Percentiles rank a stretch among this genome's conserved stretches.
These are phyloP conservation scores for Epsilonema sp. DNA, from an alignment of 2,888 invertebrate species.

Conservation along the genomic window DNA sequence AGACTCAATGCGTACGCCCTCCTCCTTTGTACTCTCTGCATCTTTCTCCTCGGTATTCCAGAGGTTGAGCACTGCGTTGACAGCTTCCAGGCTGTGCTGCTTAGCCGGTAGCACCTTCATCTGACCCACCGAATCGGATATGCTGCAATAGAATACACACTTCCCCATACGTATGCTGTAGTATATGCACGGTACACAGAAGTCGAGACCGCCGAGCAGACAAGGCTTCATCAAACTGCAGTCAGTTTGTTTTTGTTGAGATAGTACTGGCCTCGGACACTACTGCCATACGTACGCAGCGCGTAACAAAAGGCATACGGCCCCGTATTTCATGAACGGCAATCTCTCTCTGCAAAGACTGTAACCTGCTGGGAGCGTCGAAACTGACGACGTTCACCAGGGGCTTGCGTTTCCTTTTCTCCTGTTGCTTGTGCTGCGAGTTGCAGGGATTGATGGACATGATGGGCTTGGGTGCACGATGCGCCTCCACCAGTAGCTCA, in stretches of 20 bases:
- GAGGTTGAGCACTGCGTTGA: too few relatives aligned
- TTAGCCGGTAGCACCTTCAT: background rate
- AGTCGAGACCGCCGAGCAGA: too few relatives aligned
- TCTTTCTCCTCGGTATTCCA: too few relatives aligned
- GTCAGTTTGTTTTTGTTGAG: too few relatives aligned
- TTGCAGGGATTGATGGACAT: conserved; percentile 6
- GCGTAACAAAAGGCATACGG: too few relatives aligned
- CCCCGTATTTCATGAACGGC: background rate
- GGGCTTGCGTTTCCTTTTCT: background rate
- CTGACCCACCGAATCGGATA: background rate
- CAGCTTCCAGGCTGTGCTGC: background rate
- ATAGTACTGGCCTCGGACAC: too few relatives aligned
- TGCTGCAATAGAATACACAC: background rate
- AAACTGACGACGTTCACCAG: conserved; percentile 1
- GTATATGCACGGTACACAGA: too few relatives aligned
- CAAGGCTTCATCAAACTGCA: too few relatives aligned
- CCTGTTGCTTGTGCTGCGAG: background rate
- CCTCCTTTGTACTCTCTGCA: too few relatives aligned
- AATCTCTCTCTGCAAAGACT: too few relatives aligned
- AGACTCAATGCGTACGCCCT: too few relatives aligned
- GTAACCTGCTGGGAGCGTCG: background rate
- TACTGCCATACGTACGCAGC: too few relatives aligned
- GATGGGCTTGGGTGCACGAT: conserved; percentile 3
- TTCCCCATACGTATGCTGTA: background rate
- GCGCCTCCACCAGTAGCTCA: conserved; percentile 5